phyloP scores from a whole-genome alignment of 2,888 invertebrate species.

The Drosophila subsilvestris region DNA sequence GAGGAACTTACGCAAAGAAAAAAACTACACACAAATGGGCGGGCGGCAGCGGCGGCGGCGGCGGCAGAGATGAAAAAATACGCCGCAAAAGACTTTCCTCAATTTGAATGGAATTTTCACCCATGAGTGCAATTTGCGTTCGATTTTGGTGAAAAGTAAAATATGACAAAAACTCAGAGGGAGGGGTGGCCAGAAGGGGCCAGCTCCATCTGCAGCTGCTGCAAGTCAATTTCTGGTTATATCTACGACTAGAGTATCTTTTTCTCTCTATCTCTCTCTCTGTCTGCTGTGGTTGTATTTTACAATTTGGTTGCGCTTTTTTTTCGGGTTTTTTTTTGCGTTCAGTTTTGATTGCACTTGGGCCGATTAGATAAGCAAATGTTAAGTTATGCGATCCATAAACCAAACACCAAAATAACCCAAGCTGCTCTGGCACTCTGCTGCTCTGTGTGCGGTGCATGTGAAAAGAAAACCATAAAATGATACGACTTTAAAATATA shows the following conservation, averaged over 20 bases:
- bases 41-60: no score
- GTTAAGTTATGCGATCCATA: constrained; percentile 42
- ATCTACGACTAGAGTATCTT: neutral
- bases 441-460: neutral
- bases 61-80: constrained; percentile 25
- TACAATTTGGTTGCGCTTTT: constrained; percentile 11
- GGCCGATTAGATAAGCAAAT: constrained; percentile 45
- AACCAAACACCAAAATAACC: constrained; percentile 20
- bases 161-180: constrained; percentile 20
- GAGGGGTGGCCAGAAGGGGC: neutral
- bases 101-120: constrained; percentile 41
- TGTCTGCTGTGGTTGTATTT: constrained; percentile 12
- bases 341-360: constrained; percentile 44
- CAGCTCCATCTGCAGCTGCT: constrained; percentile 25
- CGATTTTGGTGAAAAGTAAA: constrained; percentile 38
- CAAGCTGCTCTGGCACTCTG: constrained; percentile 31
- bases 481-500: neutral
- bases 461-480: constrained; percentile 15
- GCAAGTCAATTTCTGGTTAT: constrained; percentile 33
- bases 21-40: constrained; percentile 18
- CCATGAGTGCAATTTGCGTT: constrained; percentile 27
- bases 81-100: constrained; percentile 2
- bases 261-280: neutral
- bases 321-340: constrained; percentile 13
- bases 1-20: constrained; percentile 27